Base-by-base conservation (phyloP, 2,888 invertebrate genomes). In the Helicoverpa assulta region DNA sequence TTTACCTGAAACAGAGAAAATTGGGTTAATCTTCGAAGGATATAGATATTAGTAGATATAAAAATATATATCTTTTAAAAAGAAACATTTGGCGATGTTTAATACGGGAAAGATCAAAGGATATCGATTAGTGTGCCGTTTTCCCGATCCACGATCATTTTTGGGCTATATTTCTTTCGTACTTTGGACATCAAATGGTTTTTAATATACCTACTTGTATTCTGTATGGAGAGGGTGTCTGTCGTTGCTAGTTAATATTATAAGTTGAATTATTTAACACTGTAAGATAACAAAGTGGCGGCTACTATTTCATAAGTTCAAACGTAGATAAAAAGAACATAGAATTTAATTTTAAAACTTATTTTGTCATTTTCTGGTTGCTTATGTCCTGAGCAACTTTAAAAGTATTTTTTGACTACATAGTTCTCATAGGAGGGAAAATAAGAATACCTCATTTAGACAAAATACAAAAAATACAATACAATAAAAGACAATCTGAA, bases 51-150 rank as follows among this genome's bases (percentile, higher is more conserved):
- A 8, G 8, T 33, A 33, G 7, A 37, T 40, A 40, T 12, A 37
- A 40, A 14, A 40, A 14, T 40, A 40, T 14, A 40, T 40, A 2
- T 40, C 14, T 14, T 14, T 51, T 40, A 69, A 74, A 73, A 70
- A 64, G 60, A 70, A 76, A 72, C 61, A 64, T 63, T 63, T 55
- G 58, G 53, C 51, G 63, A 70, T 72, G 76, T 80, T 82, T 82
- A 82, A 81, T 81, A 78, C 68, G 51, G 14, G 52, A 69, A 72
- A 79, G 85, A 87, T 87, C 84, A 87, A 87, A 87, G 80, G 51
- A 33, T n/a, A 68, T 63, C 69, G 73, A 77, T 81, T 80, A 68
- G 55, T 62, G 58, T 69, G 73, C 61, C 58, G 77, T 81, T 86
- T 82, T 73, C 67, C 67, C 61, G 73, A 79, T 85, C 74, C 61